phyloP scores from a whole-genome alignment of 2,797 vertebrate species.

The Odontamblyopus rebecca region DNA sequence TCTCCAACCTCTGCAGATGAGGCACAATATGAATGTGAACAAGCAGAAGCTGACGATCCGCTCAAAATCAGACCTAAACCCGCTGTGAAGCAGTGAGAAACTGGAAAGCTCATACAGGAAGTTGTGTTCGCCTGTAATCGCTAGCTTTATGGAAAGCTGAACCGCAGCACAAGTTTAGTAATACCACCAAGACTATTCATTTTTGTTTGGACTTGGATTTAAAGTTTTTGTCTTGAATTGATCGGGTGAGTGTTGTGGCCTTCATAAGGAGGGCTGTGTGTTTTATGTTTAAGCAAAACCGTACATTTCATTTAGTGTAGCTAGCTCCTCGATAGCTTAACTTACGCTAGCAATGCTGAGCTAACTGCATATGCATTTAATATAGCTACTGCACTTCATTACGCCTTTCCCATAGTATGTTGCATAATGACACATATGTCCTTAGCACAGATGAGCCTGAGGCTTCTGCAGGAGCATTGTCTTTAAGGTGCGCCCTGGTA shows the following conservation, averaged over 20 bases:
- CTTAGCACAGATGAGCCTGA: neutral
- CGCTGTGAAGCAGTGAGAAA: neutral
- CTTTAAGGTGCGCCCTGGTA: constrained; percentile 1
- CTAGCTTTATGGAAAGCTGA: constrained; percentile 6
- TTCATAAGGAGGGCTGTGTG: neutral
- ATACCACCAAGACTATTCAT: neutral
- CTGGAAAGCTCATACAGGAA: constrained; percentile 48
- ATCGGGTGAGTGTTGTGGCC: constrained; percentile 43
- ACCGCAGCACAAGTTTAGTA: constrained; percentile 32
- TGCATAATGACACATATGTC: neutral
- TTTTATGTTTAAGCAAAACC: neutral
- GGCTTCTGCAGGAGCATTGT: neutral
- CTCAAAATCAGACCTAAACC: neutral
- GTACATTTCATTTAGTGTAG: constrained; percentile 14
- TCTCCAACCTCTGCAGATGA: neutral
- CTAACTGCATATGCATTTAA: constrained; percentile 27
- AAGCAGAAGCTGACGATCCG: neutral
- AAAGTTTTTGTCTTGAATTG: constrained; percentile 10
- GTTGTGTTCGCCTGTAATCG: neutral
- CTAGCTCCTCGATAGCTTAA: constrained; percentile 32
- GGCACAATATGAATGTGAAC: neutral
- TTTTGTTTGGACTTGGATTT: neutral
- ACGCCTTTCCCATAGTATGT: neutral
- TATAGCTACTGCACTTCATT: neutral
- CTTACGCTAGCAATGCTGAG: constrained; percentile 14